Evolutionary conservation across 2,113 vertebrate species (phyloP).

Genomic region (Gadus macrocephalus): DNA sequence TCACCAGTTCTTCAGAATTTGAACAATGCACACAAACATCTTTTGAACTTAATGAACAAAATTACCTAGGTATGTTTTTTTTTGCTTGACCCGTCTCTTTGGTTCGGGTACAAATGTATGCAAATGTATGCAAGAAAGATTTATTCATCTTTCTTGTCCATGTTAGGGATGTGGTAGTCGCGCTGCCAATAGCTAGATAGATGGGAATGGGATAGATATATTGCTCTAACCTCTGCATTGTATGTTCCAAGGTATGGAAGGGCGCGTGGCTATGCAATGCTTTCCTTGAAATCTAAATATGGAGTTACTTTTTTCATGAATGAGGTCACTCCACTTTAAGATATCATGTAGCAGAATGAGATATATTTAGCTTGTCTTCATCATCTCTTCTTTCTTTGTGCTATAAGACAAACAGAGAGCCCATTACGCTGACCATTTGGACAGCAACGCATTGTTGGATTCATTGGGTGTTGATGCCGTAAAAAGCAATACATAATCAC

Average conservation of each 20-base stretch:
- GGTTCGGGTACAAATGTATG: no score
- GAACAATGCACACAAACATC: constrained; percentile 58
- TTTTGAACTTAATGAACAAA: constrained; percentile 52
- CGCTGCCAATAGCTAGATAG: not conserved
- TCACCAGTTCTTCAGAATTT: constrained; percentile 68
- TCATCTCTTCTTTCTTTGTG: constrained; percentile 43
- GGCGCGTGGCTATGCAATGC: constrained; percentile 28
- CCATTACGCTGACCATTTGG: constrained; percentile 22
- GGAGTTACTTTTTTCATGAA: constrained; percentile 57
- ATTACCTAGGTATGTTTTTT: not conserved
- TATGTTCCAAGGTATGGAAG: constrained; percentile 41
- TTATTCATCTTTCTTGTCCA: not conserved
- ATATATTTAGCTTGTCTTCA: constrained; percentile 57
- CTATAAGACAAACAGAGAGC: constrained; percentile 48
- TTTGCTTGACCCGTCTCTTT: no score
- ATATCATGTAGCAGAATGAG: constrained; percentile 52
- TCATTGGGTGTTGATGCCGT: no score
- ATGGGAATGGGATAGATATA: constrained; percentile 1
- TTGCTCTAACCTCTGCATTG: constrained; percentile 28
- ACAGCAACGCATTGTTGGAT: no score
- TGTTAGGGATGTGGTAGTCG: not conserved
- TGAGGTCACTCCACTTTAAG: constrained; percentile 58
- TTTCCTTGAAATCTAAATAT: constrained; percentile 59
- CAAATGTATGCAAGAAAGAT: no score
- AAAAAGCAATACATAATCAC: constrained; percentile 35